Evolutionary conservation across 2,113 vertebrate genomes (phyloP).

Genomic region (Diadophis punctatus): DNA sequence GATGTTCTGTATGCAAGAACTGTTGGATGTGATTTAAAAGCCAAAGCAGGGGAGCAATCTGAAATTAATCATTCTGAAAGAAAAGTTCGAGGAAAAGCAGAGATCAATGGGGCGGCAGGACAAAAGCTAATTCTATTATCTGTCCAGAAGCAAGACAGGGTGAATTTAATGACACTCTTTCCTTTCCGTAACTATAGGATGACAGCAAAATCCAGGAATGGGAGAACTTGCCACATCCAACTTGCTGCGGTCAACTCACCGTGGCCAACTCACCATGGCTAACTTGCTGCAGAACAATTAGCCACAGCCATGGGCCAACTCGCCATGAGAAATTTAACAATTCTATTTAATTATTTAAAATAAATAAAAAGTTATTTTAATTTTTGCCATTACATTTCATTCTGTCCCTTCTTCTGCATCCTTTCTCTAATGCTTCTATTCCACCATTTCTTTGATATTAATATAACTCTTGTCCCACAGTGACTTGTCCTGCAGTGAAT

Average conservation of each 20-base stretch:
- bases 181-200: background rate
- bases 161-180: too few relatives aligned
- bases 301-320: background rate
- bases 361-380: background rate
- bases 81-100: background rate
- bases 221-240: too few relatives aligned
- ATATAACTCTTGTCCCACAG: background rate
- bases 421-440: background rate
- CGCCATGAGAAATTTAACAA: background rate
- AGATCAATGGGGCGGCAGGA: background rate
- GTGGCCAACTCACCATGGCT: too few relatives aligned
- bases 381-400: background rate
- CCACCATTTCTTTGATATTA: background rate
- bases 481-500: background rate
- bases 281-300: too few relatives aligned
- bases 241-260: background rate
- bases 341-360: background rate
- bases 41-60: background rate
- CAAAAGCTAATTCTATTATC: background rate
- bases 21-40: background rate
- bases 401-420: background rate
- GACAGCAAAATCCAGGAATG: background rate
- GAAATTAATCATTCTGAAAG: background rate
- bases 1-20: background rate
- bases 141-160: background rate